Conservation (phyloP, 2,888 invertebrate genomes). For the Gisinianus flammeolus region DNA sequence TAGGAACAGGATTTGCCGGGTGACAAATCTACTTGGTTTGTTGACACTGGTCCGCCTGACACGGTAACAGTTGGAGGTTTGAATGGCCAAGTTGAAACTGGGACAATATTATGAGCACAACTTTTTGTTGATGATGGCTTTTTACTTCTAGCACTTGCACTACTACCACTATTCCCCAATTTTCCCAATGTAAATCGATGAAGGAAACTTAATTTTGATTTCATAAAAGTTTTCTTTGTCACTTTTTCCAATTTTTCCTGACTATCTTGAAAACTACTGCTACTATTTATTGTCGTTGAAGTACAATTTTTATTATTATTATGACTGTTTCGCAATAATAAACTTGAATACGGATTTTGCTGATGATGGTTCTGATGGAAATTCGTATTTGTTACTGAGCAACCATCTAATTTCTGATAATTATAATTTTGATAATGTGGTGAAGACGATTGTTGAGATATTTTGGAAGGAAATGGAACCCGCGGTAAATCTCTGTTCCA, state of each 20-base stretch:
- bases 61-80: slow-evolving; percentile 16
- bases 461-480: too few relatives aligned
- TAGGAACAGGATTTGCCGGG: slow-evolving; percentile 22
- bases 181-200: slow-evolving; percentile 42
- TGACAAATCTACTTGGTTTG: slow-evolving; percentile 5
- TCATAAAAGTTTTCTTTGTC: slow-evolving; percentile 30
- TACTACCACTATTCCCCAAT: slow-evolving; percentile 37
- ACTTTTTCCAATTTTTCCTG: slow-evolving; percentile 19
- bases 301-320: too few relatives aligned
- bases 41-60: slow-evolving; percentile 1
- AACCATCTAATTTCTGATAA: not conserved
- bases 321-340: too few relatives aligned
- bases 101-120: slow-evolving; percentile 6
- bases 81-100: slow-evolving; percentile 38
- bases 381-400: not conserved
- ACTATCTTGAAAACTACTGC: too few relatives aligned
- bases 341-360: too few relatives aligned
- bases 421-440: too few relatives aligned
- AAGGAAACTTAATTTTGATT: slow-evolving; percentile 43
- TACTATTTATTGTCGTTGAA: too few relatives aligned
- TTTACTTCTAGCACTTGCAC: slow-evolving; percentile 9
- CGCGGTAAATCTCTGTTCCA: too few relatives aligned
- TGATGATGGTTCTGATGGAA: not conserved
- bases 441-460: too few relatives aligned
- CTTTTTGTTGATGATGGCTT: not conserved